phyloP scores from a whole-genome alignment of 1,140 invertebrate species.

The Drosophila pruinosa region DNA sequence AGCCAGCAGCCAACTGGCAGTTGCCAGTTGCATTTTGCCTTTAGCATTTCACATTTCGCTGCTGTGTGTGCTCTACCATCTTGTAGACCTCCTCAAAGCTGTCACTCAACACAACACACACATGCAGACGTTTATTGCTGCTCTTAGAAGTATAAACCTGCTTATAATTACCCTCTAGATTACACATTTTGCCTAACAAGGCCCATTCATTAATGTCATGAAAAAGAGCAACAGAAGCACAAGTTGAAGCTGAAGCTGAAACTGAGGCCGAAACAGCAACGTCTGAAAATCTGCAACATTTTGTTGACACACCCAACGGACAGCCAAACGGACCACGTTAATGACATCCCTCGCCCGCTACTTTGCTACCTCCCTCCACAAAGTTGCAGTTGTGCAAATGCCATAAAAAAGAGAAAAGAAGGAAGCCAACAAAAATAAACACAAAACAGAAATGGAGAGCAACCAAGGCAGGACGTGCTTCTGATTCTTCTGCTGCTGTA shows the following conservation, averaged over 20 bases:
- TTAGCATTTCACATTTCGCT: not conserved
- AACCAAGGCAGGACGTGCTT: slow-evolving; percentile 48
- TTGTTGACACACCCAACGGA: slow-evolving; percentile 59
- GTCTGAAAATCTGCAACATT: slow-evolving; percentile 64
- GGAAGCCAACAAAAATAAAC: slow-evolving; percentile 26
- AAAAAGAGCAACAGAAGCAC: slow-evolving; percentile 53
- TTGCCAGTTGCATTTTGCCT: slow-evolving; percentile 2
- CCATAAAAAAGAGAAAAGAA: slow-evolving; percentile 49
- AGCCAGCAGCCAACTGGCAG: not conserved
- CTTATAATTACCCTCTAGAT: slow-evolving; percentile 70
- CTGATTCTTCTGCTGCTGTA: not conserved
- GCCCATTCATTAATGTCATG: slow-evolving; percentile 73
- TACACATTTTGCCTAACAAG: slow-evolving; percentile 66
- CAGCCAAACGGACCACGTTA: slow-evolving; percentile 57
- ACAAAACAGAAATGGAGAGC: slow-evolving; percentile 21
- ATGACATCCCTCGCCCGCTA: slow-evolving; percentile 24
- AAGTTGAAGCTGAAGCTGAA: slow-evolving; percentile 15
- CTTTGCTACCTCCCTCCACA: slow-evolving; percentile 18
- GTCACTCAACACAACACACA: slow-evolving; percentile 21
- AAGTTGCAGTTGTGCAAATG: slow-evolving; percentile 69
- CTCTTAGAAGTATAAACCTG: slow-evolving; percentile 39
- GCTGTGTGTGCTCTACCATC: not conserved
- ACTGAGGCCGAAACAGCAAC: slow-evolving; percentile 23
- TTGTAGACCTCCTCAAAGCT: not conserved
- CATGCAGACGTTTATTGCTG: not conserved